A percentile compares a stretch with the other conserved stretches of the same genome.
phyloP scores from a whole-genome alignment of 2,113 vertebrate species.

The Brachyhypopomus gauderio region DNA sequence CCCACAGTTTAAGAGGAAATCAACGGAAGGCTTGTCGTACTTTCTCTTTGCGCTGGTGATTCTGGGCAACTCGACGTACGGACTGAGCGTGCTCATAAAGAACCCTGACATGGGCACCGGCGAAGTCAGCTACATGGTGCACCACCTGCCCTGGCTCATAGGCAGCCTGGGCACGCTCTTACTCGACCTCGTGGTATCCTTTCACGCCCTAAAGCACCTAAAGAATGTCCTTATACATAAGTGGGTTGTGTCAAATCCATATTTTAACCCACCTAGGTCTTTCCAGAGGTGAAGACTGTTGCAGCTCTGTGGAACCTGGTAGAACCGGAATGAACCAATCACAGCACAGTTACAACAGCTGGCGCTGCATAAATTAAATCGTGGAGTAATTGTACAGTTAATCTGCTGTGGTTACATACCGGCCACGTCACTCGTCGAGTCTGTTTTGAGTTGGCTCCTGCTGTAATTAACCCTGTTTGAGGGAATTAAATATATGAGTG shows the following conservation, averaged over 20 bases:
- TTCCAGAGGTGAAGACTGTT: too few species aligned
- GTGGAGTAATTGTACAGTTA: too few species aligned
- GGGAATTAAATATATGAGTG: too few species aligned
- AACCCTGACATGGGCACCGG: slow-evolving; percentile 81
- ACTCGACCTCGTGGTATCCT: slow-evolving; percentile 85
- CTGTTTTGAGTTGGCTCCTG: neutral
- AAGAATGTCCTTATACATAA: neutral
- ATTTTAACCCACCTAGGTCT: neutral
- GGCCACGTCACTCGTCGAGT: too few species aligned
- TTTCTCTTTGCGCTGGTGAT: slow-evolving; percentile 92
- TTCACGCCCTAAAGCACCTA: slow-evolving; percentile 24
- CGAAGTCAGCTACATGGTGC: slow-evolving; percentile 81
- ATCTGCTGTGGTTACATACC: too few species aligned
- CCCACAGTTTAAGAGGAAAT: slow-evolving; percentile 83
- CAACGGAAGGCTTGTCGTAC: slow-evolving; percentile 86
- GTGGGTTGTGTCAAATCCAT: neutral
- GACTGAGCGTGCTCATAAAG: slow-evolving; percentile 88
- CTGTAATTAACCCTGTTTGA: too few species aligned
- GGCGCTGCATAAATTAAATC: too few species aligned
- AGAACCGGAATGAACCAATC: too few species aligned
- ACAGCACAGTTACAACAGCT: too few species aligned
- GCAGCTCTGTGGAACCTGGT: too few species aligned
- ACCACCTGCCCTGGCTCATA: slow-evolving; percentile 94
- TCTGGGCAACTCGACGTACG: slow-evolving; percentile 87
- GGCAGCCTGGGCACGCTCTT: slow-evolving; percentile 91